Base-by-base conservation (phyloP, 2,113 vertebrate species). In the Corydoras sp. region DNA sequence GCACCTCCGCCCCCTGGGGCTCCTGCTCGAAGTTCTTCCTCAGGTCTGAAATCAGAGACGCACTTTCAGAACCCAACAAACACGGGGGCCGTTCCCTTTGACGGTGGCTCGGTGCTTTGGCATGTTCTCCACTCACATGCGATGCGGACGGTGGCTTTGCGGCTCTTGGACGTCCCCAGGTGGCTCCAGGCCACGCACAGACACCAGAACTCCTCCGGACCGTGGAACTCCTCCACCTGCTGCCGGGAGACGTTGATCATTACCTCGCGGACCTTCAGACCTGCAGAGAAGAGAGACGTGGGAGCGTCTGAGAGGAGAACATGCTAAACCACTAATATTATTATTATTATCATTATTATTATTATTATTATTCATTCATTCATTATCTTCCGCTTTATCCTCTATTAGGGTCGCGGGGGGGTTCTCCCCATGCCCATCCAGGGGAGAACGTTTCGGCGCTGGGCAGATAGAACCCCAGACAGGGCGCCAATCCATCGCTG, bases 51-150 rank as follows among this genome's bases (percentile, higher is more conserved):
- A 73, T 32, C n/a, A n/a, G n/a, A 66, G 32, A 54, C 24, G 64
- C 15, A 61, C 29, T 2, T 32, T 9, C n/a, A 51, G 32, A 29
- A 60, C n/a, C n/a, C n/a, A n/a, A n/a, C n/a, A n/a, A n/a, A n/a
- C n/a, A n/a, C n/a, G n/a, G n/a, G n/a, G n/a, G n/a, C n/a, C n/a
- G n/a, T n/a, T n/a, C n/a, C n/a, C n/a, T n/a, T n/a, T n/a, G n/a
- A n/a, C n/a, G n/a, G n/a, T n/a, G n/a, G n/a, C n/a, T n/a, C n/a
- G n/a, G n/a, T n/a, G n/a, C n/a, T n/a, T n/a, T n/a, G n/a, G n/a
- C n/a, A n/a, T n/a, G n/a, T n/a, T n/a, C n/a, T n/a, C n/a, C n/a
- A 90, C 94, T 95, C 89, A 98, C 96, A 98, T 4, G 96, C 96
- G 14, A 98, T 98, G 65, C 95, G 93, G 49, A 98, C 94, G 0